phyloP scores from a whole-genome alignment of 2,888 invertebrate genomes.

The Lydus trimaculatus region DNA sequence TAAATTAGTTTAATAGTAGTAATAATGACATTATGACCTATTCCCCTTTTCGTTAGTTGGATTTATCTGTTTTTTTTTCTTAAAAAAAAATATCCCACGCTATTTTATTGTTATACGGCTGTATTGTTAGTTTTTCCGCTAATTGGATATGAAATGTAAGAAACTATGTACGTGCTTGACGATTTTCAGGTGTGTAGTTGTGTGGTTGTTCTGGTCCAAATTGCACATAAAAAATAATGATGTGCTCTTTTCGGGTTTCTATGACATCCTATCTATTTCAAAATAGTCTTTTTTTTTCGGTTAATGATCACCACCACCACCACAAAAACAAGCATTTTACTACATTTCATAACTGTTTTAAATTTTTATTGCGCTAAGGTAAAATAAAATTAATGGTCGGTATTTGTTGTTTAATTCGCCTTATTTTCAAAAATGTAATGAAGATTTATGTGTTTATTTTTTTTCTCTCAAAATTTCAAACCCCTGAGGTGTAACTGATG shows the following conservation, averaged over 20 bases:
- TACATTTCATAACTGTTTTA: neutral
- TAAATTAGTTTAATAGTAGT: constrained; percentile 8
- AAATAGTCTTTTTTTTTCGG: neutral
- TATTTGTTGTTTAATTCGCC: neutral
- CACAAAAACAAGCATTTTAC: neutral
- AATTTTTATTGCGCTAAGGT: neutral
- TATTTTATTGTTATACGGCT: constrained; percentile 3
- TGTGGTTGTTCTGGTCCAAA: constrained; percentile 26
- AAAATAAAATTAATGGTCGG: neutral
- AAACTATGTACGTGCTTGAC: constrained; percentile 24
- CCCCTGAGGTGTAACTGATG: neutral
- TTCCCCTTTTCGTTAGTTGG: neutral
- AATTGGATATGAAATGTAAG: constrained; percentile 24
- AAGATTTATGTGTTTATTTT: neutral
- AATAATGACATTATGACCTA: neutral
- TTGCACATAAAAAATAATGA: constrained; percentile 37
- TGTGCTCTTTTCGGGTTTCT: constrained; percentile 19
- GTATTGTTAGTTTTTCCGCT: constrained; percentile 14
- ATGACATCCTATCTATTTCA: constrained; percentile 19
- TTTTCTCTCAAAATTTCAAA: neutral
- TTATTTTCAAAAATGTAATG: neutral
- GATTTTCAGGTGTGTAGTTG: constrained; percentile 30
- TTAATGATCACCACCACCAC: neutral
- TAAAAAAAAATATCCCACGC: neutral
- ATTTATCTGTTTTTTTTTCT: neutral